Evolutionary conservation across 1,140 invertebrate species (phyloP), one percentile per base, ranked within the genome.

Genomic region (Cryptotermes secundus): DNA sequence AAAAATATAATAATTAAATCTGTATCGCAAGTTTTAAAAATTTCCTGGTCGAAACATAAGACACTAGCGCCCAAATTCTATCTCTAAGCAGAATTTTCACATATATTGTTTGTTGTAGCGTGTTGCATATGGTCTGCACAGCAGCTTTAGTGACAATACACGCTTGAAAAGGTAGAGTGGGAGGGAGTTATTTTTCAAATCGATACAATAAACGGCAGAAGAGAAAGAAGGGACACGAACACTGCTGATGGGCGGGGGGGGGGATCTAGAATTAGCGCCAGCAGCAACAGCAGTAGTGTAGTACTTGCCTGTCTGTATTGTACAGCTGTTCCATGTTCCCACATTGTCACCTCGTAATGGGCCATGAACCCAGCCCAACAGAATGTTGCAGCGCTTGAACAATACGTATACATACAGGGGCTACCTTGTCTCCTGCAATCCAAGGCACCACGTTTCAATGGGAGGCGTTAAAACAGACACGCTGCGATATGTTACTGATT

Each of bases 251-350:
- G 16, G 19, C 14, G 45, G 45, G 45, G 45, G 2, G 45, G 45
- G 45, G 3, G 45, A 19, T 19, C 14, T n/a, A 16, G 59, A 31
- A 31, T 31, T 72, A 31, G 59, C 26, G n/a, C n/a, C n/a, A 9
- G 59, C 59, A 72, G 59, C 59, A 7, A n/a, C n/a, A 12, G 26
- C 26, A 12, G 45, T 22, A 22, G 45, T 22, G 45, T 49, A n/a
- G n/a, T n/a, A n/a, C n/a, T n/a, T 19, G 26, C 59, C 59, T 72
- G 26, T 31, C 59, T 72, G 59, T 72, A 72, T 14, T 72, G 26
- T 31, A 72, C 59, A 72, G 59, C 59, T 72, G 59, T 72, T 31
- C 59, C 59, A 72, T 72, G 59, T 72, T 72, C 59, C 59, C 59
- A 72, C 59, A 72, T 72, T 72, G 59, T 72, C 59, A 72, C 59